phyloP scores from a whole-genome alignment of 2,113 vertebrate genomes.

The Crocuta crocuta region DNA sequence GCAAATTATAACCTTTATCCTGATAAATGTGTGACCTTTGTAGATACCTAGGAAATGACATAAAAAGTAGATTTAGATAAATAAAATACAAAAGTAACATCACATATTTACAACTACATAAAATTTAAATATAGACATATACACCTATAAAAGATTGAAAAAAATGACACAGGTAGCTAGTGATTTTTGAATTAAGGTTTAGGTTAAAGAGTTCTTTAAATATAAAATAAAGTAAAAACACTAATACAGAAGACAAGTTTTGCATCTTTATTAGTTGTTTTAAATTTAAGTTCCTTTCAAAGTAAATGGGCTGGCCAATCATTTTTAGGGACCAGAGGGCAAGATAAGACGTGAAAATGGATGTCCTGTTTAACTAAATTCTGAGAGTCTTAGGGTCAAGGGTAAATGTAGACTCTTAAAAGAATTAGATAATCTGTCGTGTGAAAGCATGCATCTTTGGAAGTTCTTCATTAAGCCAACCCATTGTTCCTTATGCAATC shows the following conservation, averaged over 20 bases:
- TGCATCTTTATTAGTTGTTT: conserved; percentile 16
- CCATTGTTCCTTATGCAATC: conserved; percentile 27
- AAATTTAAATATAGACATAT: background rate
- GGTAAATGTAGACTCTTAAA: background rate
- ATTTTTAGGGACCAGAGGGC: background rate
- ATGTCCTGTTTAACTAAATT: conserved; percentile 7
- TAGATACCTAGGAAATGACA: conserved; percentile 15
- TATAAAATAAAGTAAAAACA: background rate
- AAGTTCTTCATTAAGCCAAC: conserved; percentile 53
- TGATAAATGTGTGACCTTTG: background rate
- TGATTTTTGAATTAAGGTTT: background rate
- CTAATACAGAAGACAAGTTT: conserved; percentile 9
- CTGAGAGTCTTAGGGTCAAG: background rate
- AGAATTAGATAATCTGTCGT: background rate
- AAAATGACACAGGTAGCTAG: background rate
- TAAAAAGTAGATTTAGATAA: background rate
- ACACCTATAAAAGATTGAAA: background rate
- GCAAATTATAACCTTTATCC: background rate
- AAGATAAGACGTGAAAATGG: background rate
- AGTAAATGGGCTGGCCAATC: background rate
- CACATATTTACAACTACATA: background rate
- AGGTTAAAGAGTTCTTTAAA: background rate
- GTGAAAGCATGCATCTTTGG: background rate
- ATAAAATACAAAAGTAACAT: background rate
- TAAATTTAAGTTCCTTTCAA: conserved; percentile 34